A percentile compares a stretch with the other conserved stretches of the same genome.
phyloP scores from a whole-genome alignment of 2,888 invertebrate species.

The Parascotia fuliginaria region DNA sequence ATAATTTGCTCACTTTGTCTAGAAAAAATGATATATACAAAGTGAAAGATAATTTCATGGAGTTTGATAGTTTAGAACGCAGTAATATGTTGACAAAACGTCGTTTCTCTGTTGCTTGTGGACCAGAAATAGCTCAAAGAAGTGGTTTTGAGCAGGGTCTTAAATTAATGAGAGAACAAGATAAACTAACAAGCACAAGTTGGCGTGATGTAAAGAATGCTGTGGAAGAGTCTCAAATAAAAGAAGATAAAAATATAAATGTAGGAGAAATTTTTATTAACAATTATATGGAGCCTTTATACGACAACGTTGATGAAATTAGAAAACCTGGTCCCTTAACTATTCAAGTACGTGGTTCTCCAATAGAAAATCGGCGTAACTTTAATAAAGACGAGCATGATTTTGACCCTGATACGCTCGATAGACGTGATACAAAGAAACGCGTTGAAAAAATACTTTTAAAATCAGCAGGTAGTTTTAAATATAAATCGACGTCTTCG shows the following conservation, averaged over 20 bases:
- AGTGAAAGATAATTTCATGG: slow-evolving; percentile 56
- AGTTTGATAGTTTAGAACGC: slow-evolving; percentile 75
- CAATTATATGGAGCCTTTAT: slow-evolving; percentile 77
- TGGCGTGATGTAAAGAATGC: slow-evolving; percentile 74
- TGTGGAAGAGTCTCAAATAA: slow-evolving; percentile 46
- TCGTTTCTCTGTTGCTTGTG: slow-evolving; percentile 74
- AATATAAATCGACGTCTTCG: slow-evolving; percentile 76
- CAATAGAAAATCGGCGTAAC: slow-evolving; percentile 88
- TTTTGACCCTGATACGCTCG: slow-evolving; percentile 94
- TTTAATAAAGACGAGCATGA: slow-evolving; percentile 90
- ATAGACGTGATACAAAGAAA: slow-evolving; percentile 83
- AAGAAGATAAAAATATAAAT: slow-evolving; percentile 69
- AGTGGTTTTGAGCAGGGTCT: slow-evolving; percentile 52
- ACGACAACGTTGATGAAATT: slow-evolving; percentile 69
- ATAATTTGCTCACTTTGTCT: slow-evolving; percentile 58
- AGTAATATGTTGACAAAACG: slow-evolving; percentile 62
- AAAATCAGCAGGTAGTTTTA: slow-evolving; percentile 90
- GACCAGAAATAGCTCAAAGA: slow-evolving; percentile 75
- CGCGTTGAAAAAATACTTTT: slow-evolving; percentile 84
- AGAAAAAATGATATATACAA: slow-evolving; percentile 56
- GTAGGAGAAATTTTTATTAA: slow-evolving; percentile 90
- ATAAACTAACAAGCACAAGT: slow-evolving; percentile 66
- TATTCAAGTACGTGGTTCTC: slow-evolving; percentile 92
- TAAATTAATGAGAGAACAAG: slow-evolving; percentile 56
- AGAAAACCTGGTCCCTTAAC: slow-evolving; percentile 91